Conservation (phyloP, 2,888 invertebrate genomes). For the Copidosoma aretas region DNA sequence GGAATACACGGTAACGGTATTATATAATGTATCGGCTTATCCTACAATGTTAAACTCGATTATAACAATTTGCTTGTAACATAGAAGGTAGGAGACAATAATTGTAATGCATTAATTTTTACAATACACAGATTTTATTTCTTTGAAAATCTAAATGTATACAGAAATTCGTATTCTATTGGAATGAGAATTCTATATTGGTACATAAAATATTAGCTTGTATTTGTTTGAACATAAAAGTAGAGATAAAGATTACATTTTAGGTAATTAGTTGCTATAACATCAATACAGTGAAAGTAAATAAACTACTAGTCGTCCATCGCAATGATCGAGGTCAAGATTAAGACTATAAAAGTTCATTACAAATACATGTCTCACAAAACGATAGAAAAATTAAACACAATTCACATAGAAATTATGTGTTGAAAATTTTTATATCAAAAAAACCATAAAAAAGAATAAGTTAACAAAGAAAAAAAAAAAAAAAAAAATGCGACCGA, state of each 20-base stretch:
- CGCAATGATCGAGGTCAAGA: background rate
- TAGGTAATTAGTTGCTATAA: background rate
- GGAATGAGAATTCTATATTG: constrained; percentile 49
- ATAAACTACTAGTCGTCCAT: background rate
- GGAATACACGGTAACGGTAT: too few relatives aligned
- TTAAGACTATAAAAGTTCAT: constrained; percentile 16
- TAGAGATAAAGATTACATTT: constrained; percentile 15
- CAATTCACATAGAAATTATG: constrained; percentile 8
- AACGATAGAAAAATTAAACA: constrained; percentile 20
- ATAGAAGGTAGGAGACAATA: too few relatives aligned
- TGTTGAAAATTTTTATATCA: background rate
- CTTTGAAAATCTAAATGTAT: constrained; percentile 31
- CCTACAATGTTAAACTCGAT: too few relatives aligned
- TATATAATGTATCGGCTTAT: too few relatives aligned
- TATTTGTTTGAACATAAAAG: constrained; percentile 16
- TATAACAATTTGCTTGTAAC: too few relatives aligned
- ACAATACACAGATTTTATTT: constrained; percentile 40
- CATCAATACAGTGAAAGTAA: constrained; percentile 2
- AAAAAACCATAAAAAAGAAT: constrained; percentile 15
- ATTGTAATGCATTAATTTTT: constrained; percentile 21
- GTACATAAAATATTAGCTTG: constrained; percentile 26
- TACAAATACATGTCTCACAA: constrained; percentile 28
- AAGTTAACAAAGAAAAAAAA: constrained; percentile 17
- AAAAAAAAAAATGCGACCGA: constrained; percentile 20
- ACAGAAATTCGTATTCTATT: constrained; percentile 43